Base-by-base conservation (phyloP, 2,797 vertebrate species). In the Manis crassicaudata region DNA sequence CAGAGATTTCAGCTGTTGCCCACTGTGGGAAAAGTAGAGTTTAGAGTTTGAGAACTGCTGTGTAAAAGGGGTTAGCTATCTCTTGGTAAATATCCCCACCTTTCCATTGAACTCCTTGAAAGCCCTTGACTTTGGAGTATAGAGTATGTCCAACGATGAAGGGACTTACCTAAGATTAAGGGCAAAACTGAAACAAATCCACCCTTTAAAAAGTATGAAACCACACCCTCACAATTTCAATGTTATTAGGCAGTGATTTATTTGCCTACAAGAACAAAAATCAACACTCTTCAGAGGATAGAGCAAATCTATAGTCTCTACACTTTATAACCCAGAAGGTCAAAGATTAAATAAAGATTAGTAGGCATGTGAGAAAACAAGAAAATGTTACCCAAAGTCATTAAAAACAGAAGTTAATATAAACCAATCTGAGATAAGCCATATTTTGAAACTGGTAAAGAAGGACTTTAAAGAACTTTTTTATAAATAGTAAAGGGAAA, bases 341-440 rank as follows among this genome's bases (percentile, higher is more conserved):
- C 23, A 87, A 90, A 87, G 35, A 83, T 52, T 77, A 95, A 93
- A 83, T 72, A 18, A 77, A 93, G 85, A 65, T 37, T 76, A 89
- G n/a, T 72, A 65, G 23, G 68, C 27, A 46, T 20, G 1, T 88
- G 52, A 76, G 46, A 27, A 88, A 75, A 58, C 50, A 86, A 50
- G 10, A 90, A 93, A 80, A 79, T 70, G 4, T 68, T n/a, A 68
- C n/a, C 29, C 60, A 88, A 67, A 62, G 37, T 87, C 23, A 86
- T 82, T 32, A 88, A 52, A 90, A 96, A 88, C 11, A 68, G 32
- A 79, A 92, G 77, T 63, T 58, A 77, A 7, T 76, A 90, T 80
- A 95, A 95, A 27, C 29, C 58, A 95, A 67, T 25, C 8, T 63
- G 32, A 90, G n/a, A 86, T 94, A 80, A 79, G 32, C 25, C 23